Conservation (phyloP, 2,888 invertebrate genomes). For the Acleris sparsana region DNA sequence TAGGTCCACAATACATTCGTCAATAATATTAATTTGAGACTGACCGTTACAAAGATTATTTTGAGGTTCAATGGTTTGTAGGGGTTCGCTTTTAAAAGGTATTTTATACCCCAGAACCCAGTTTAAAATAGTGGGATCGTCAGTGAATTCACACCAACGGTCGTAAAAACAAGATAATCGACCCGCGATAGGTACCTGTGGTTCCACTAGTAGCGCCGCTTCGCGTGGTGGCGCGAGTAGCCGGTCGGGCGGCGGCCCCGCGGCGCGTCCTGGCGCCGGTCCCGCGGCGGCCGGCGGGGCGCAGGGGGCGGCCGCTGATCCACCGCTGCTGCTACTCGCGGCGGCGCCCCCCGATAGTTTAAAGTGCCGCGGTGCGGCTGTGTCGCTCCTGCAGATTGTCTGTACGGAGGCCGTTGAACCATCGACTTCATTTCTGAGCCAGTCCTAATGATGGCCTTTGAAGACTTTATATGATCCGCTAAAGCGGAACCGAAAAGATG, state of each 20-base stretch:
- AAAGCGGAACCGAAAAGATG: constrained; percentile 30
- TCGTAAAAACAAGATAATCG: constrained; percentile 26
- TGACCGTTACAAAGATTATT: neutral
- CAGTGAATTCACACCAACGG: constrained; percentile 32
- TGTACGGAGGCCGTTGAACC: neutral
- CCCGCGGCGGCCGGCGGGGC: too few relatives aligned
- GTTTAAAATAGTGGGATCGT: constrained; percentile 26
- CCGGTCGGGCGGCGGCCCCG: constrained; percentile 3
- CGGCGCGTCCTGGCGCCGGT: constrained; percentile 20
- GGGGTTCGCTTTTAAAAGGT: constrained; percentile 25
- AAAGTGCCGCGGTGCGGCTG: constrained; percentile 18
- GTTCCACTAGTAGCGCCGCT: constrained; percentile 4
- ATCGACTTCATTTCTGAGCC: constrained; percentile 19
- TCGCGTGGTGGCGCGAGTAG: neutral
- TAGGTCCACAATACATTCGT: constrained; percentile 12
- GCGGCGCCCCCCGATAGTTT: constrained; percentile 32
- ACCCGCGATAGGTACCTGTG: constrained; percentile 31
- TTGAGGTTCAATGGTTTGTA: neutral
- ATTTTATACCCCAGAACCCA: constrained; percentile 38
- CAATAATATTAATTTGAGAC: neutral
- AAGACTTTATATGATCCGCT: constrained; percentile 32
- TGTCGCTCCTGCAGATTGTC: neutral
- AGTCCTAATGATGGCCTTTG: constrained; percentile 26
- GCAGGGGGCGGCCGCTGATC: constrained; percentile 31
- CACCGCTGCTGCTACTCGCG: constrained; percentile 12